phyloP scores from a whole-genome alignment of 2,797 vertebrate genomes.

The Gallirallus australis region DNA sequence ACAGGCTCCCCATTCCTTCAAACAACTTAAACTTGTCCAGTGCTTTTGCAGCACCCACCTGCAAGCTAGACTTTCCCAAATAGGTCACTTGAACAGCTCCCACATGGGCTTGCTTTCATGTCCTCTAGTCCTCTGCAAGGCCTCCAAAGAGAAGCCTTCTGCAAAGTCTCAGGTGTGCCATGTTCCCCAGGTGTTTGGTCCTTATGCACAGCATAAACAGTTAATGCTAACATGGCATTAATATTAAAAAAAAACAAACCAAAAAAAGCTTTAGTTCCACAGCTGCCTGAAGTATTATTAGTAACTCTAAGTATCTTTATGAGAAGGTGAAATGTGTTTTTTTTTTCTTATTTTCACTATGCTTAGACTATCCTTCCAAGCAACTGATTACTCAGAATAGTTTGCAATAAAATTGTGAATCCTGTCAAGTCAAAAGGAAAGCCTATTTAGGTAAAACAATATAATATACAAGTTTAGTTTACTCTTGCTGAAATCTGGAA shows the following conservation, averaged over 20 bases:
- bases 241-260: rapidly evolving
- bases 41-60: neutral
- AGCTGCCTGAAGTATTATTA: neutral
- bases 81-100: neutral
- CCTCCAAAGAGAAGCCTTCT: neutral
- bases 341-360: neutral
- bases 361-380: neutral
- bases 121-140: neutral
- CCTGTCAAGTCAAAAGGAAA: neutral
- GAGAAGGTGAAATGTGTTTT: neutral
- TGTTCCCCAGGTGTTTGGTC: neutral
- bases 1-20: no score
- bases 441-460: neutral
- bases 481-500: neutral
- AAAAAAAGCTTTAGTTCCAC: neutral
- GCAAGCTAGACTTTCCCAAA: neutral
- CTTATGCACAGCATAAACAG: neutral
- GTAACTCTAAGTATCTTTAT: neutral
- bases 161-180: neutral
- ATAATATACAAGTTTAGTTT: neutral
- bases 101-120: rapidly evolving
- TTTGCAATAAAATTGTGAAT: neutral
- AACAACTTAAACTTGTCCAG: rapidly evolving
- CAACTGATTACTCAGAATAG: neutral
- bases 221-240: neutral